Conservation (phyloP, 2,888 invertebrate species). For the Meghimatium bilineatum region DNA sequence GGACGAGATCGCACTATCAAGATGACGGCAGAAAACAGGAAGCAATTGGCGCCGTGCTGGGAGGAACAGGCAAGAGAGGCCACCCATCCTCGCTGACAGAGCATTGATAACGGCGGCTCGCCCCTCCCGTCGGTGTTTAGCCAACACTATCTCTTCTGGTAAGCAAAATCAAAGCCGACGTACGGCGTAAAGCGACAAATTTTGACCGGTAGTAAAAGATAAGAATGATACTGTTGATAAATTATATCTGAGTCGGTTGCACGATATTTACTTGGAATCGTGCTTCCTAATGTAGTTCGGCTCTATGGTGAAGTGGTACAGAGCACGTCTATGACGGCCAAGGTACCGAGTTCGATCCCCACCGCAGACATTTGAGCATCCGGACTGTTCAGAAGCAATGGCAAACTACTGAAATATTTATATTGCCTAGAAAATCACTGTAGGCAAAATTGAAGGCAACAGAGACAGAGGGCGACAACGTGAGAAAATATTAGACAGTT, state of each 20-base stretch:
- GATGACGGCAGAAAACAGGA: slow-evolving; percentile 43
- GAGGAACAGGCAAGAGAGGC: slow-evolving; percentile 39
- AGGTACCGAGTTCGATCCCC: no score
- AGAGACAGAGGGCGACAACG: no score
- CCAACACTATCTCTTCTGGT: slow-evolving; percentile 28
- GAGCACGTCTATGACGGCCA: no score
- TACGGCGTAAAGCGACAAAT: slow-evolving; percentile 37
- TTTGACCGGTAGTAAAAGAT: slow-evolving; percentile 33
- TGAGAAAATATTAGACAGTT: no score
- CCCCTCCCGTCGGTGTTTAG: slow-evolving; percentile 46
- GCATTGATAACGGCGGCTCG: slow-evolving; percentile 36
- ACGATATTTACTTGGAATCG: slow-evolving; percentile 8
- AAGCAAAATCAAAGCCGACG: slow-evolving; percentile 43
- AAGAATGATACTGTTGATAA: slow-evolving; percentile 18
- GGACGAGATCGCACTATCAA: slow-evolving; percentile 38
- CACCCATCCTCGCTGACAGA: slow-evolving; percentile 48
- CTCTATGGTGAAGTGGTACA: no score
- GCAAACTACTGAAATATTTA: no score
- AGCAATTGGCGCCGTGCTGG: slow-evolving; percentile 44
- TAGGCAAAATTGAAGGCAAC: no score
- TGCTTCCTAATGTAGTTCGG: no score
- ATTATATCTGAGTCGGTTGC: slow-evolving; percentile 6
- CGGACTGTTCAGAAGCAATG: no score
- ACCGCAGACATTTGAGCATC: no score
- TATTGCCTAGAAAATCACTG: no score